Conservation (phyloP, 2,888 invertebrate genomes). For the Theretra japonica region DNA sequence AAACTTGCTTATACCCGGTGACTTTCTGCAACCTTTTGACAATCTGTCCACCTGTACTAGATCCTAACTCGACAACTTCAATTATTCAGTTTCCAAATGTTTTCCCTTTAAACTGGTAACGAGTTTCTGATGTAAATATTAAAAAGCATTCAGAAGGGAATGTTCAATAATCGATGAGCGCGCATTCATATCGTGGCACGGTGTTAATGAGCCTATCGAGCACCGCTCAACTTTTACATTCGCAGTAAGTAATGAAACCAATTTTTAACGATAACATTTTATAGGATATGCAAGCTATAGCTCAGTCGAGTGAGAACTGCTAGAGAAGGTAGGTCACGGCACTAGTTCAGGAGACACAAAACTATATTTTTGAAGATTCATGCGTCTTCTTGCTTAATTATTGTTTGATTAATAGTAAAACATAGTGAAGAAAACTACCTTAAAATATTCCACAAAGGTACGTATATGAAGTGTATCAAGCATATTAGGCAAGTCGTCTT, state of each 20-base stretch:
- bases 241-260: background rate
- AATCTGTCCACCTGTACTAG: background rate
- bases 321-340: no score
- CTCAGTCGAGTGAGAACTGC: no score
- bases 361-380: no score
- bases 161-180: slow-evolving; percentile 5
- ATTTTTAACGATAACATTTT: background rate
- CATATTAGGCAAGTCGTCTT: no score
- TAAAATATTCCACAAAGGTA: no score
- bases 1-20: no score
- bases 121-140: slow-evolving; percentile 20
- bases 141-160: background rate
- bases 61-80: background rate
- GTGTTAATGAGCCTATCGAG: slow-evolving; percentile 5
- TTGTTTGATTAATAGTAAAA: no score
- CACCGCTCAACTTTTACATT: slow-evolving; percentile 1
- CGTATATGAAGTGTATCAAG: no score
- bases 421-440: no score
- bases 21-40: no score
- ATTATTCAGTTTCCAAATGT: background rate
- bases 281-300: background rate
- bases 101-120: background rate
- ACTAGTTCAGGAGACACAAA: no score
- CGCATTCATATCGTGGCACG: slow-evolving; percentile 7
- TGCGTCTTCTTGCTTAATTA: no score